Percentiles rank a stretch among this genome's conserved stretches.
Evolutionary conservation across 2,888 invertebrate species (phyloP).

Genomic region (Andrena haemorrhoa): DNA sequence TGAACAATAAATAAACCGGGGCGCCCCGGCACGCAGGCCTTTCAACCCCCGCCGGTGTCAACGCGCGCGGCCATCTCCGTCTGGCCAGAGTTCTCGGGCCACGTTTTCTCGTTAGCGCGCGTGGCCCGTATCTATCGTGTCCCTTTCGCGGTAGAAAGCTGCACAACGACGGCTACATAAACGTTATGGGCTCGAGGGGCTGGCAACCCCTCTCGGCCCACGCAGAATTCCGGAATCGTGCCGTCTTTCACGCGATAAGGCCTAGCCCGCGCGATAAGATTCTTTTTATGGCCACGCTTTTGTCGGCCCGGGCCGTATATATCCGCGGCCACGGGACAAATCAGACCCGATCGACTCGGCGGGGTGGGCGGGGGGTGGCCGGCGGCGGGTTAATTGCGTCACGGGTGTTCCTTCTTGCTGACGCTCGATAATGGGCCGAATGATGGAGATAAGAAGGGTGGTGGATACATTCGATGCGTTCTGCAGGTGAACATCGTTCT

Average conservation of each 20-base stretch:
- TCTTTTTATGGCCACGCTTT: constrained; percentile 64
- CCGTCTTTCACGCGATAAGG: constrained; percentile 72
- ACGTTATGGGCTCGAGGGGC: constrained; percentile 72
- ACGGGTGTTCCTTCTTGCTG: constrained; percentile 22
- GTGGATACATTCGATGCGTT: not conserved
- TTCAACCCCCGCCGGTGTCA: constrained; percentile 18
- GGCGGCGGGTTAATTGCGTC: constrained; percentile 43
- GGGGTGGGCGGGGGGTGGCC: not conserved
- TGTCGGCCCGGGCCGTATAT: constrained; percentile 55
- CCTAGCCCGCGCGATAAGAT: constrained; percentile 65
- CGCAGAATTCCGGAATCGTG: constrained; percentile 69
- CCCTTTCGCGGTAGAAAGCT: constrained; percentile 50
- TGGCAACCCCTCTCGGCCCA: constrained; percentile 57
- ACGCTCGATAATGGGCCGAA: constrained; percentile 17
- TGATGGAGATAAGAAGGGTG: constrained; percentile 1
- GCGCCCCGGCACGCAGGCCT: not conserved
- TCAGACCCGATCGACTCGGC: constrained; percentile 34
- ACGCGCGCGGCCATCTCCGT: constrained; percentile 20
- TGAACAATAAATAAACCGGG: constrained; percentile 70
- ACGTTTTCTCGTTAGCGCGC: constrained; percentile 67
- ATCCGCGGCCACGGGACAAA: constrained; percentile 61
- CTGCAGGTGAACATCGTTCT: too few species aligned
- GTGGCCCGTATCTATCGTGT: constrained; percentile 57
- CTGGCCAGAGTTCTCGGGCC: constrained; percentile 35
- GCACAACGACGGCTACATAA: constrained; percentile 63